Evolutionary conservation across 1,140 invertebrate genomes (phyloP), one percentile per base, ranked within the genome.

Genomic region (Micrasema minimum): DNA sequence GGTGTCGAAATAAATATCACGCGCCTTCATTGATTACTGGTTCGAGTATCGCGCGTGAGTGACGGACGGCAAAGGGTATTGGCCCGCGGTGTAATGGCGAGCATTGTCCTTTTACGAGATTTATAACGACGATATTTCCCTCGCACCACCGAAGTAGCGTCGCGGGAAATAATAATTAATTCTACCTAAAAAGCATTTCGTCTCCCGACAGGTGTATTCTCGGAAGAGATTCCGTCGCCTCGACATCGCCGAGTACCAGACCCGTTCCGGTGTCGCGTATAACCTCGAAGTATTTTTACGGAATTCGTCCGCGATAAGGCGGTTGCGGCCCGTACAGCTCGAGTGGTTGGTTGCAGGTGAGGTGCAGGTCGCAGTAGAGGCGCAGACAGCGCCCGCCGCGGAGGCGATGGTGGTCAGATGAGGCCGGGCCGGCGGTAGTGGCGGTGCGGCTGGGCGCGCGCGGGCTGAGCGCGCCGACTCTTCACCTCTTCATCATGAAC

Each of bases 401-500:
- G 23, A 53, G 23, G 71, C 3, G 18, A 62, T 20, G 71, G 66
- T 69, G 59, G 55, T 59, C 35, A 71, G 72, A 72, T 74, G 69
- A 74, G 46, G 62, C 59, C 43, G 45, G 48, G 41, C n/a, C 37
- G 16, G 31, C 45, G 31, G 23, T 66, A 50, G 35, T 53, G 66
- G 66, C 61, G 66, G 74, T 75, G 70, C 71, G 74, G 62, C 66
- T 75, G 68, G 62, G 71, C 48, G 74, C 66, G 74, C 64, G 71
- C 66, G 69, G 66, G 26, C 74, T 66, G 70, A 73, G 76, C 74
- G 80, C 82, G 80, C 76, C 75, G 77, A 81, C 78, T 80, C 77
- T 77, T 76, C 53, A 77, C 55, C 79, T 82, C 79, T 81, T 79
- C 83, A 84, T 82, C 81, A 85, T 85, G 83, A 85, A 85, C 80